These are phyloP conservation scores for Brachionus plicatilis DNA, from an alignment of 1,140 invertebrate genomes.

Conservation along the genomic window DNA sequence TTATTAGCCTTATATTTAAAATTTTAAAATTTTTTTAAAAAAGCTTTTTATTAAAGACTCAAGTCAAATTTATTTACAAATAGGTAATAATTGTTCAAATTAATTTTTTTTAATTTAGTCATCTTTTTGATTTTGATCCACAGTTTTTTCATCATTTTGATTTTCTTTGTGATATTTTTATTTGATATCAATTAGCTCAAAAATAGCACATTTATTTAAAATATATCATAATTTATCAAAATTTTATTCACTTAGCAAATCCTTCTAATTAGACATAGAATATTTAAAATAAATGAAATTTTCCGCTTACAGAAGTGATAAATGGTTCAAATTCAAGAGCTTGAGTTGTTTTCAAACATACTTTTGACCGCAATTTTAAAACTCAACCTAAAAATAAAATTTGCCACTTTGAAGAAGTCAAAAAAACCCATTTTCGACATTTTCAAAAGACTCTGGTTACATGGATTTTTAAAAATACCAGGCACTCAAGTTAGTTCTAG, in stretches of 20 bases:
- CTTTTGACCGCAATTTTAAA: too few species aligned
- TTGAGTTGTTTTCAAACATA: too few species aligned
- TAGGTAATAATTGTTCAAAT: background rate
- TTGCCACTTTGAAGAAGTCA: too few species aligned
- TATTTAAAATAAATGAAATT: background rate
- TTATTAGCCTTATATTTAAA: background rate
- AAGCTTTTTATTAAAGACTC: background rate
- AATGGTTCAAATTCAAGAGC: too few species aligned
- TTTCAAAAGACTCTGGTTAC: too few species aligned
- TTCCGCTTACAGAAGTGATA: too few species aligned
- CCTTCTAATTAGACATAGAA: conserved; percentile 60
- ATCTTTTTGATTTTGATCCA: background rate
- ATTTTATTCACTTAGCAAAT: conserved; percentile 86
- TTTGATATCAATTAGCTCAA: conserved; percentile 49
- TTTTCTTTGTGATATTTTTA: background rate
- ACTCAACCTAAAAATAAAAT: too few species aligned
- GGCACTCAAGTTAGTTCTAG: too few species aligned
- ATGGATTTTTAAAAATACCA: too few species aligned
- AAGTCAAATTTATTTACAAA: background rate
- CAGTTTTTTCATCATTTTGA: background rate
- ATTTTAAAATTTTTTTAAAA: background rate
- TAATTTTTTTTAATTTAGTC: background rate
- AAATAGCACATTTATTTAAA: conserved; percentile 62
- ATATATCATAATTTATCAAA: too few species aligned
- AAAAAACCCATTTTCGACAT: too few species aligned